Base-by-base conservation (phyloP, 2,113 vertebrate species). In the Benthochromis sp. region DNA sequence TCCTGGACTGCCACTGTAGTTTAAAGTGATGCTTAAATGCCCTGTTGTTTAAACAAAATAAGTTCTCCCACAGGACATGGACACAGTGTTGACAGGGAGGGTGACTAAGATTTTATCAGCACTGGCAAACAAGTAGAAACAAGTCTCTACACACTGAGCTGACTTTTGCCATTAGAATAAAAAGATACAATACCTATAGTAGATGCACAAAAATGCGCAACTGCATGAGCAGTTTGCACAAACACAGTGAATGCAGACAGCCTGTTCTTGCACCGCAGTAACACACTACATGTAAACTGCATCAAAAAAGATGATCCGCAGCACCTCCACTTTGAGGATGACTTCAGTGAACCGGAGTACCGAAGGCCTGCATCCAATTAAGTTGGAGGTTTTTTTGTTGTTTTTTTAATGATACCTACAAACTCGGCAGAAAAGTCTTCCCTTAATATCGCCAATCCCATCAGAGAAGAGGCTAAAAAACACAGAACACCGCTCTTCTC, bases 101-200 rank as follows among this genome's bases (percentile, higher is more conserved):
- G 5, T 88, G 82, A 81, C 34, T 81, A 66, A 76, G 81, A 92
- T 91, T 88, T 90, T 86, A 93, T 92, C 90, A 92, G 31, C 43
- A 88, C 55, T 59, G 86, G 85, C 61, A 86, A 82, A 93, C 84
- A 93, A 92, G 84, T 92, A 91, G 88, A 83, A 84, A 86, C 88
- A 89, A 85, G 86, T 36, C 71, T 73, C 86, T 84, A 4, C 5
- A 54, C 66, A 81, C 73, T 27, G n/a, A 2, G 1, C 29, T 52
- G 34, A 73, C 7, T 21, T 47, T 55, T 45, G 19, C 50, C 43
- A 24, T 54, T 29, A 84, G 24, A 84, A 84, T 82, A 47, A 36
- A 86, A 54, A 84, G 53, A 87, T 29, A 6, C 10, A 71, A 59
- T 53, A 69, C 12, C 40, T 34, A 47, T 4, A 55, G 13, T 7